A percentile compares a stretch with the other conserved stretches of the same genome.
phyloP scores from a whole-genome alignment of 2,888 invertebrate genomes.

The Podotricha telesiphe region DNA sequence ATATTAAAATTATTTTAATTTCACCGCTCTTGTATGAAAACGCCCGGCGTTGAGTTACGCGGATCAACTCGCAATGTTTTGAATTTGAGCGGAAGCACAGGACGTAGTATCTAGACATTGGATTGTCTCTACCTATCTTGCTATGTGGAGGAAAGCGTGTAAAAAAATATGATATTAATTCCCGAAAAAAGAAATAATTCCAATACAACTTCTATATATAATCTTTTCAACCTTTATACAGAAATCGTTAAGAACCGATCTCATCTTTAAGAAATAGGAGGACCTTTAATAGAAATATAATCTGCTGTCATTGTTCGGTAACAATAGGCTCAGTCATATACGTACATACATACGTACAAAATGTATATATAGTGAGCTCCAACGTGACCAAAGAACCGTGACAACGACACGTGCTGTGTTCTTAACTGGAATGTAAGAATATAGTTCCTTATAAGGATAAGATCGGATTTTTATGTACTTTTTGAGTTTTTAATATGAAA shows the following conservation, averaged over 20 bases:
- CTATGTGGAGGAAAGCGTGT: too few species aligned
- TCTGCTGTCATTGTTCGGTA: slow-evolving; percentile 47
- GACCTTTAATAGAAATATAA: slow-evolving; percentile 50
- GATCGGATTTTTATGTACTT: neutral
- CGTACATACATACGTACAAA: slow-evolving; percentile 34
- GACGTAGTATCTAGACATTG: too few species aligned
- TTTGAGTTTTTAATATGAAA: too few species aligned
- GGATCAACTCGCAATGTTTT: too few species aligned
- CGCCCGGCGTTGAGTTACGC: too few species aligned
- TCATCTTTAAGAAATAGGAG: slow-evolving; percentile 27
- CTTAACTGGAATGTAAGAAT: slow-evolving; percentile 41
- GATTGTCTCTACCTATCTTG: too few species aligned
- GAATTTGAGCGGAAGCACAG: too few species aligned
- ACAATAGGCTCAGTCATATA: slow-evolving; percentile 49
- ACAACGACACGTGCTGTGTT: slow-evolving; percentile 55
- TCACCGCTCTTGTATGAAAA: too few species aligned
- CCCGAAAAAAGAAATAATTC: neutral
- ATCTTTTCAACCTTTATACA: neutral
- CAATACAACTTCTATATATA: neutral
- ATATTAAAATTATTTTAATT: too few species aligned
- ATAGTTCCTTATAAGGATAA: slow-evolving; percentile 26
- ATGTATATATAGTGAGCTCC: slow-evolving; percentile 41
- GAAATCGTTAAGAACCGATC: slow-evolving; percentile 22
- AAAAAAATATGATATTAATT: neutral
- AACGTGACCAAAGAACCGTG: slow-evolving; percentile 55